These are phyloP conservation scores for Mylabris sibirica DNA, from an alignment of 2,888 invertebrate genomes.

Conservation along the genomic window DNA sequence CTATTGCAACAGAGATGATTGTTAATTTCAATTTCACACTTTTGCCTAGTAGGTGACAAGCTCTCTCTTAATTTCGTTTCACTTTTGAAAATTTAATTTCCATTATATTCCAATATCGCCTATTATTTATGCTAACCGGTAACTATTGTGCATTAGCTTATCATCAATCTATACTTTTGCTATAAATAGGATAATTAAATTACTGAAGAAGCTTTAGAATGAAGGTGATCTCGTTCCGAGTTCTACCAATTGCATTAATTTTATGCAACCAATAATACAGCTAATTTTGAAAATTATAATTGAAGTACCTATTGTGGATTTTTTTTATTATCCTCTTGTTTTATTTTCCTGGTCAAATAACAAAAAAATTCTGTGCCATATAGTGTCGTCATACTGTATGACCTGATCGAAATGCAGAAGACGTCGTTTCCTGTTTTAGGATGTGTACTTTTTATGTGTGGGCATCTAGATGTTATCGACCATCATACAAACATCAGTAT, in stretches of 20 bases:
- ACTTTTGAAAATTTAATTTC: neutral
- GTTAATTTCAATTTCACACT: neutral
- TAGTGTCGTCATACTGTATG: conserved; percentile 9
- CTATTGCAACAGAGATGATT: neutral
- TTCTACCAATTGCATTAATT: neutral
- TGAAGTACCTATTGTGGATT: neutral
- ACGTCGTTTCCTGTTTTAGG: conserved; percentile 38
- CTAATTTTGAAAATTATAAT: neutral
- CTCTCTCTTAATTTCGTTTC: neutral
- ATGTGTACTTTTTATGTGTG: conserved; percentile 37
- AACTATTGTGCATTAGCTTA: too few species aligned
- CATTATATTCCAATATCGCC: too few species aligned
- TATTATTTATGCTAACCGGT: too few species aligned
- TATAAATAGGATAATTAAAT: too few species aligned
- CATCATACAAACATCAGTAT: conserved; percentile 1
- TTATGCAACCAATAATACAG: neutral
- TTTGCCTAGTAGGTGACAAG: neutral
- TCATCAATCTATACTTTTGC: too few species aligned
- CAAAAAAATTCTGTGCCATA: conserved; percentile 16
- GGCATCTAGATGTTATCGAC: conserved; percentile 32
- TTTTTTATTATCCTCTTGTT: neutral
- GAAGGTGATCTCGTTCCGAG: too few species aligned
- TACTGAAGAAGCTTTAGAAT: too few species aligned
- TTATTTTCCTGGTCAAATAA: neutral
- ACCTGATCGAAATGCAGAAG: conserved; percentile 37